Conservation (phyloP, 2,797 vertebrate species). For the Onychomys torridus region DNA sequence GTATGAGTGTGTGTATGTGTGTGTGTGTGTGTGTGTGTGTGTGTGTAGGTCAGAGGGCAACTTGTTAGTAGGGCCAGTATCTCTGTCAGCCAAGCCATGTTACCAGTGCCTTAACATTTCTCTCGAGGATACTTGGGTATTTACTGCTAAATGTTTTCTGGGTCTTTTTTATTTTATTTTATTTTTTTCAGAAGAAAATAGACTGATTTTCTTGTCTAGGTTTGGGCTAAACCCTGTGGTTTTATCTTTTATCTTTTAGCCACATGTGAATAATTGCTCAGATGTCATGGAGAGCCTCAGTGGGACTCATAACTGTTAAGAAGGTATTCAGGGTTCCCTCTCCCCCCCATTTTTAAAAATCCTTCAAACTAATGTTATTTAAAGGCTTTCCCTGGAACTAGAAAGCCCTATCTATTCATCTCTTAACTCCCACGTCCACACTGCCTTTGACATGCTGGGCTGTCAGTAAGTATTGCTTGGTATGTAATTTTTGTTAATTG, state of each 20-base stretch:
- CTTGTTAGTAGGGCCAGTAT: not conserved
- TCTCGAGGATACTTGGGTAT: not conserved
- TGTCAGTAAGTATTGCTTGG: slow-evolving; percentile 51
- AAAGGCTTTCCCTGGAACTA: slow-evolving; percentile 34
- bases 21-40: not conserved
- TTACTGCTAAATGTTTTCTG: slow-evolving; percentile 25
- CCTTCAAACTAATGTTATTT: slow-evolving; percentile 61
- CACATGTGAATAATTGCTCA: not conserved
- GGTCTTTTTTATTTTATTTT: not conserved
- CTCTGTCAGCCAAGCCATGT: not conserved
- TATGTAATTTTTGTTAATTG: slow-evolving; percentile 75
- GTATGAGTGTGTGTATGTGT: not conserved
- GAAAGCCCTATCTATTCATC: slow-evolving; percentile 34
- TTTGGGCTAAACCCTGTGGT: not conserved
- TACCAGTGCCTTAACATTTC: not conserved
- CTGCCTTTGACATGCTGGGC: not conserved
- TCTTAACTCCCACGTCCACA: slow-evolving; percentile 48
- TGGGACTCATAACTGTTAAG: not conserved
- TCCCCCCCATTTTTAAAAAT: slow-evolving; percentile 1
- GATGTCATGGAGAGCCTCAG: not conserved
- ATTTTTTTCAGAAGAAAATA: not conserved
- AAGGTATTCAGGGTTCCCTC: not conserved
- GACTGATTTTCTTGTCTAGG: not conserved
- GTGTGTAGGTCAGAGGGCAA: not conserved
- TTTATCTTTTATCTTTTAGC: not conserved